A percentile compares a stretch with the other conserved stretches of the same genome.
Evolutionary conservation across 37 sponge, comb jelly and placozoan species (phyloP).

Genomic region (Agelas oroides): DNA sequence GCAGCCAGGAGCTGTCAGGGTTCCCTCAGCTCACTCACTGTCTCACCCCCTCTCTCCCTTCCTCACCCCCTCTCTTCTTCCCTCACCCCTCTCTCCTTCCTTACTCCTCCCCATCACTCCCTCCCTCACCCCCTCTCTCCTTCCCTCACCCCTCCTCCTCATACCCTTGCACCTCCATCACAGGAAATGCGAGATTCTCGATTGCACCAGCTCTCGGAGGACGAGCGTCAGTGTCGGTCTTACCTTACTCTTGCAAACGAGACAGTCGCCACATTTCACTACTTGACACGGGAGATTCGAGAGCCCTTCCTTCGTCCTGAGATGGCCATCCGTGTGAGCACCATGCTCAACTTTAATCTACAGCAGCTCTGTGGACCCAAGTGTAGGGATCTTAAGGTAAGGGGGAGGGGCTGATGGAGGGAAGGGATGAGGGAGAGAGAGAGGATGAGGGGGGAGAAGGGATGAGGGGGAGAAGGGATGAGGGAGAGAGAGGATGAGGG

Average conservation of each 20-base stretch:
- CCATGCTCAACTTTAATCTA: conserved; percentile 96
- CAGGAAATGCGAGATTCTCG: conserved; percentile 77
- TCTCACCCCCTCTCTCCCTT: not conserved
- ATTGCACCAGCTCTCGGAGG: conserved; percentile 81
- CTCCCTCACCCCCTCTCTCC: no score
- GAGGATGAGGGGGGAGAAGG: no score
- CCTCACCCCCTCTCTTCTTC: not conserved
- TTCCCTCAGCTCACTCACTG: not conserved
- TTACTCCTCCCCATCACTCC: no score
- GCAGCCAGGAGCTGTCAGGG: no score
- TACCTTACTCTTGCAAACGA: conserved; percentile 92
- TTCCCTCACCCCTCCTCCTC: no score
- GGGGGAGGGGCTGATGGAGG: no score
- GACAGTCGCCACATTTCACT: conserved; percentile 87
- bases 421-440: not conserved
- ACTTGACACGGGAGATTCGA: conserved; percentile 76
- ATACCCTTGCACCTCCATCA: no score
- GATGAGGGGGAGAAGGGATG: no score
- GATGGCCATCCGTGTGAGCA: conserved; percentile 73
- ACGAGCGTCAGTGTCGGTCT: conserved; percentile 93
- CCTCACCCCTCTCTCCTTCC: not conserved
- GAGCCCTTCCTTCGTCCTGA: conserved; percentile 79
- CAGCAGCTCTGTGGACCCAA: conserved; percentile 95
- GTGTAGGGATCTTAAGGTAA: conserved; percentile 86
- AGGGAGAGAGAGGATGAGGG: no score